These are phyloP conservation scores for Xyliphius kryptos DNA, from an alignment of 2,113 vertebrate genomes.

Conservation along the genomic window DNA sequence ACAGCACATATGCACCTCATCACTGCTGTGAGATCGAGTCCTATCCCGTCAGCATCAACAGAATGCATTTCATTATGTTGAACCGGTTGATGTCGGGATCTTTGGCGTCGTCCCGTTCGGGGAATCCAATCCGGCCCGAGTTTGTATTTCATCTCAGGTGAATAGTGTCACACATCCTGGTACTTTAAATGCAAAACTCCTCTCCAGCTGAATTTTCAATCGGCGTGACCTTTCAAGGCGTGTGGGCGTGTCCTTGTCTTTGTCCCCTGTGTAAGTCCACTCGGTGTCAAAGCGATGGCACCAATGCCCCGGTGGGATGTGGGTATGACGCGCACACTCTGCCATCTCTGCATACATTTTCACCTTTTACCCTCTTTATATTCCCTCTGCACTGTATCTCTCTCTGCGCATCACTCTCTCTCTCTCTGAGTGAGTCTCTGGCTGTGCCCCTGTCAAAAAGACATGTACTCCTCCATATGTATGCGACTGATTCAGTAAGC, in stretches of 20 bases:
- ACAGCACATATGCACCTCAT: too few relatives aligned
- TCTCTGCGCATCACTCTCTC: background rate
- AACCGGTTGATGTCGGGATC: too few relatives aligned
- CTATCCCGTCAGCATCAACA: too few relatives aligned
- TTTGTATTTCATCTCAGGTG: slow-evolving; percentile 10
- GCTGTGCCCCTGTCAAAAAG: too few relatives aligned
- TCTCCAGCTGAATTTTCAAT: slow-evolving; percentile 20
- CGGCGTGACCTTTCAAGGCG: slow-evolving; percentile 17
- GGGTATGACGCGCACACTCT: slow-evolving; percentile 2
- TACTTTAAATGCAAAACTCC: slow-evolving; percentile 22
- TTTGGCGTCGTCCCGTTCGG: too few relatives aligned
- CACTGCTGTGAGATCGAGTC: too few relatives aligned
- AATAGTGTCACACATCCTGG: background rate
- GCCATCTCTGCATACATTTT: slow-evolving; percentile 6
- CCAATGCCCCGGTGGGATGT: slow-evolving; percentile 13
- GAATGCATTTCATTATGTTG: background rate
- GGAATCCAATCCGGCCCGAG: background rate
- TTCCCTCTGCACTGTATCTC: background rate
- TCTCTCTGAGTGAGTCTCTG: background rate
- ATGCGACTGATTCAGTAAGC: slow-evolving; percentile 32
- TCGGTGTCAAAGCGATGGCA: slow-evolving; percentile 20
- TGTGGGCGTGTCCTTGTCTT: slow-evolving; percentile 5
- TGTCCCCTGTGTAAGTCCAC: slow-evolving; percentile 27
- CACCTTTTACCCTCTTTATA: slow-evolving; percentile 42
- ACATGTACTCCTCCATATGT: slow-evolving; percentile 40